Percentiles rank a stretch among this genome's conserved stretches.
phyloP scores from a whole-genome alignment of 2,113 vertebrate genomes.

The Gopherus flavomarginatus region DNA sequence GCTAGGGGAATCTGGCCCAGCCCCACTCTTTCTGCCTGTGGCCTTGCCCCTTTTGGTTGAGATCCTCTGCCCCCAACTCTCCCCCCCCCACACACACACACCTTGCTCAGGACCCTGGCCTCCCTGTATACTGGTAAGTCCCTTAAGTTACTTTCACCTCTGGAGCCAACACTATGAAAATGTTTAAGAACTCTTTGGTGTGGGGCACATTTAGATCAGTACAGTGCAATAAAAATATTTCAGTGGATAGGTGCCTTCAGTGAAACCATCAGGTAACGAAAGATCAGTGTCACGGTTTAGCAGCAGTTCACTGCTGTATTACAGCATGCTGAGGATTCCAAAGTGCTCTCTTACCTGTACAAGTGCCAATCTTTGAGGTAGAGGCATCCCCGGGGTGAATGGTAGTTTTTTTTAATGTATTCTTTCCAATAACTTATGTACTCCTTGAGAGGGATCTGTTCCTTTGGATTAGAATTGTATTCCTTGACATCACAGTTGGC shows the following conservation, averaged over 20 bases:
- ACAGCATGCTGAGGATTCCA: rapidly evolving
- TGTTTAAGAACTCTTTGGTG: rapidly evolving
- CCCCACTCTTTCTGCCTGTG: too few species aligned
- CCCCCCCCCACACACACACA: too few species aligned
- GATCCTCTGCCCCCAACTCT: too few species aligned
- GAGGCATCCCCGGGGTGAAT: conserved; percentile 88
- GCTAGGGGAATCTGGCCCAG: too few species aligned
- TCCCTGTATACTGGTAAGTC: background rate
- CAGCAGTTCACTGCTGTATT: background rate
- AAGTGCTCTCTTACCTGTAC: conserved; percentile 81
- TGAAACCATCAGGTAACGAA: rapidly evolving
- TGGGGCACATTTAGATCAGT: background rate
- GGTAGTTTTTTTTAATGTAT: conserved; percentile 82
- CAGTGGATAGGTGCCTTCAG: rapidly evolving
- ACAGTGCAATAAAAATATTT: rapidly evolving
- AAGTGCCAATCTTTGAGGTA: conserved; percentile 99
- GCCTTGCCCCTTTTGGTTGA: too few species aligned
- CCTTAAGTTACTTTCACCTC: too few species aligned
- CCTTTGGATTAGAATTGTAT: conserved; percentile 95
- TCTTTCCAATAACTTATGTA: conserved; percentile 93
- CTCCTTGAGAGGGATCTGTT: conserved; percentile 88
- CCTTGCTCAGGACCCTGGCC: too few species aligned
- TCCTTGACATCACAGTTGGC: conserved; percentile 93
- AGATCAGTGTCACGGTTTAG: rapidly evolving
- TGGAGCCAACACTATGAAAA: background rate